These are phyloP conservation scores for Dryocosmus kuriphilus DNA, from an alignment of 2,888 invertebrate species.

Conservation along the genomic window DNA sequence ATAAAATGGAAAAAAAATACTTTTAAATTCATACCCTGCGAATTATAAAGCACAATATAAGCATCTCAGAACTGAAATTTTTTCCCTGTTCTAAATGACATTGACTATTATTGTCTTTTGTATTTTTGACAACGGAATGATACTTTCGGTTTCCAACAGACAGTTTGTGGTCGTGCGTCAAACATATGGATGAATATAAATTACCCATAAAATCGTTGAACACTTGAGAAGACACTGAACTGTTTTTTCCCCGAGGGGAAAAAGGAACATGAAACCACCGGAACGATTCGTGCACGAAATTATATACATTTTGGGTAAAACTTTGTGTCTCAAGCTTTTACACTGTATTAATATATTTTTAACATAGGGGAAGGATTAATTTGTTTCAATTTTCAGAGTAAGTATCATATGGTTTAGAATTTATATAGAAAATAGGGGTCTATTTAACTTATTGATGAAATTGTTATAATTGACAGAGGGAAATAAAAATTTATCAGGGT, in stretches of 20 bases:
- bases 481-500: no score
- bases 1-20: background rate
- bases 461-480: no score
- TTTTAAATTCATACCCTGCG: background rate
- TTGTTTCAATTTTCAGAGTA: background rate
- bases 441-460: no score
- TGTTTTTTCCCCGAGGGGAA: background rate
- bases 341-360: conserved; percentile 6
- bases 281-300: background rate
- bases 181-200: conserved; percentile 48
- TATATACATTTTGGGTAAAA: background rate
- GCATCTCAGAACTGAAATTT: background rate
- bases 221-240: background rate
- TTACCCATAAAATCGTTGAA: conserved; percentile 7
- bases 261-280: conserved; percentile 4
- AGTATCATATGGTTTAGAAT: no score
- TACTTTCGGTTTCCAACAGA: conserved; percentile 30
- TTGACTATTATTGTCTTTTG: conserved; percentile 10
- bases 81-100: background rate
- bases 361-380: background rate
- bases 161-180: conserved; percentile 48
- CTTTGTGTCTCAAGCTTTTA: conserved; percentile 13
- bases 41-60: background rate
- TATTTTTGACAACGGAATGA: background rate
- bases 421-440: no score